These are phyloP conservation scores for Chalcis sispes DNA, from an alignment of 2,888 invertebrate genomes.

Conservation along the genomic window DNA sequence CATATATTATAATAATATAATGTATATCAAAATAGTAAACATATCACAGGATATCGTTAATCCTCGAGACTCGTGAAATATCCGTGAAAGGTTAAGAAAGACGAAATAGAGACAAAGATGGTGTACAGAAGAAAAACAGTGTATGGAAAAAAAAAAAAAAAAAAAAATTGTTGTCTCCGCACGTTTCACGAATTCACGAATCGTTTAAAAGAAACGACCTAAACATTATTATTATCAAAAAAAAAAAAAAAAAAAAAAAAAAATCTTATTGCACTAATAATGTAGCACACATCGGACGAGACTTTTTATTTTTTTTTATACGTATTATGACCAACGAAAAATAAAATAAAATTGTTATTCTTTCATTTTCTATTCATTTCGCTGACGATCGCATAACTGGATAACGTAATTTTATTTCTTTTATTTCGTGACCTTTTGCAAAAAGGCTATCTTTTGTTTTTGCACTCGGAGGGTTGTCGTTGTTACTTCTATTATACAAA, in stretches of 20 bases:
- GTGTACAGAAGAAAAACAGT: conserved; percentile 11
- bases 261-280: conserved; percentile 54
- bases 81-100: conserved; percentile 55
- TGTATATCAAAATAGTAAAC: conserved; percentile 53
- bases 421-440: conserved; percentile 26
- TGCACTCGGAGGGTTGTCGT: conserved; percentile 18
- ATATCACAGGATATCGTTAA: conserved; percentile 60
- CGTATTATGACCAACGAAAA: conserved; percentile 34
- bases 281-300: conserved; percentile 55
- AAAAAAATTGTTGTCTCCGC: conserved; percentile 42
- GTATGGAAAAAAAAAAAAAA: no score
- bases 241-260: conserved; percentile 40
- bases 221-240: conserved; percentile 51
- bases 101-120: conserved; percentile 33
- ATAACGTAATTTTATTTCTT: conserved; percentile 5
- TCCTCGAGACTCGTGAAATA: conserved; percentile 58
- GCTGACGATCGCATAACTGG: conserved; percentile 26
- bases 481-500: conserved; percentile 38
- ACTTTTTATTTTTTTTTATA: conserved; percentile 35
- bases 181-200: conserved; percentile 58
- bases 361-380: conserved; percentile 23
- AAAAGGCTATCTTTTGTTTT: conserved; percentile 8
- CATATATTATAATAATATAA: conserved; percentile 38
- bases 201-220: conserved; percentile 53
- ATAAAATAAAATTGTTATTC: conserved; percentile 10